Conservation (phyloP, 1,140 invertebrate genomes). For the Microplitis mediator region DNA sequence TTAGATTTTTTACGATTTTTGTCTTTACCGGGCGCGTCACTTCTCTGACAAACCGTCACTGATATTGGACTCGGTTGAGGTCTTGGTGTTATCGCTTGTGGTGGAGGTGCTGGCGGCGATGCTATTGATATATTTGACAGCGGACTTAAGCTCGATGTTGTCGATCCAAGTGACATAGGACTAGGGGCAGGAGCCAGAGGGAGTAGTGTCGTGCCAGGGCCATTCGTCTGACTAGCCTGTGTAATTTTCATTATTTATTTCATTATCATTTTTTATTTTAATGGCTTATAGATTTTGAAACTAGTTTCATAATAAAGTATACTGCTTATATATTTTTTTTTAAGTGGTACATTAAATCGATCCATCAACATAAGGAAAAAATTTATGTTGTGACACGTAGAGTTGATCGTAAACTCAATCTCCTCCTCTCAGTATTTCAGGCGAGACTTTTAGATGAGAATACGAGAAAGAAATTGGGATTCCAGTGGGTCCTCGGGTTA, state of each 20-base stretch:
- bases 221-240: conserved; percentile 55
- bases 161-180: conserved; percentile 68
- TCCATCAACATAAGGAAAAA: neutral
- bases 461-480: neutral
- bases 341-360: neutral
- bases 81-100: conserved; percentile 63
- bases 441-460: conserved; percentile 1
- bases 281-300: neutral
- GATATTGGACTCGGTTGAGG: conserved; percentile 63
- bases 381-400: neutral
- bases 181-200: conserved; percentile 66
- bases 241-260: conserved; percentile 12
- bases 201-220: conserved; percentile 53
- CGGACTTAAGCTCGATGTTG: conserved; percentile 74
- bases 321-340: neutral
- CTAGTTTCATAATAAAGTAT: neutral
- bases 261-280: neutral
- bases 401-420: neutral
- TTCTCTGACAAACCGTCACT: conserved; percentile 58
- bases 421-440: neutral
- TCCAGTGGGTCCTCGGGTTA: conserved; percentile 12
- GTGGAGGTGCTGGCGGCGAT: conserved; percentile 63
- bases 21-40: conserved; percentile 77
- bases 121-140: conserved; percentile 70
- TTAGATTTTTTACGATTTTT: conserved; percentile 91